Evolutionary conservation across 2,797 vertebrate genomes (phyloP).

Genomic region (Choloepus didactylus): DNA sequence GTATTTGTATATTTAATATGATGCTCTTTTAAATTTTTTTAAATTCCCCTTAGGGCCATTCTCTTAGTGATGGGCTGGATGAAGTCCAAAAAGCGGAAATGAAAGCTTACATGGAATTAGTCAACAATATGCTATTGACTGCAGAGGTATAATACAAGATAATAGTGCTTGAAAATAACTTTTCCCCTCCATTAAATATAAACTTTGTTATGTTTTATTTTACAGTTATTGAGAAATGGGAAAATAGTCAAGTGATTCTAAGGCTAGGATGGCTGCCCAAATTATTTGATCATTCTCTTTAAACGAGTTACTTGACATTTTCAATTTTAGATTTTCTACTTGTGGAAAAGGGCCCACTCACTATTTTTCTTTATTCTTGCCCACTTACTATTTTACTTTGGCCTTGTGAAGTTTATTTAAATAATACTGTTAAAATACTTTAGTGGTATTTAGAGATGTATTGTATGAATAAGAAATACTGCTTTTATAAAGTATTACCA

Average conservation of each 20-base stretch:
- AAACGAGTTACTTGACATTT: slow-evolving; percentile 54
- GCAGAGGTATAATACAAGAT: slow-evolving; percentile 89
- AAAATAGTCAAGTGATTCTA: slow-evolving; percentile 46
- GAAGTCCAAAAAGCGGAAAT: slow-evolving; percentile 99
- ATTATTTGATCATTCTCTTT: slow-evolving; percentile 59
- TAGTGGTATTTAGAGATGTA: slow-evolving; percentile 49
- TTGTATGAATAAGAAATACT: slow-evolving; percentile 61
- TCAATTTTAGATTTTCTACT: slow-evolving; percentile 55
- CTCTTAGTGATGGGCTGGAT: slow-evolving; percentile 95
- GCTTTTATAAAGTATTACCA: slow-evolving; percentile 60
- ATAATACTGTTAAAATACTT: slow-evolving; percentile 35
- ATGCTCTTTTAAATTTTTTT: slow-evolving; percentile 73
- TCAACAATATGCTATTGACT: slow-evolving; percentile 98
- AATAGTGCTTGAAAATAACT: too few relatives aligned
- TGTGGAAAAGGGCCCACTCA: slow-evolving; percentile 2
- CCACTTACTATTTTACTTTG: slow-evolving; percentile 43
- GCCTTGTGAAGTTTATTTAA: slow-evolving; percentile 61
- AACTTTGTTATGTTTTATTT: too few relatives aligned
- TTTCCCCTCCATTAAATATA: too few relatives aligned
- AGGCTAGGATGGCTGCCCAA: background rate
- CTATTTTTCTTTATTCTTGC: slow-evolving; percentile 57
- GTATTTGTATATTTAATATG: slow-evolving; percentile 78
- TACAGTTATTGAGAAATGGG: background rate
- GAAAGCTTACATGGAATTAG: slow-evolving; percentile 99
- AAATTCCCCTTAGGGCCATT: slow-evolving; percentile 92